Evolutionary conservation across 2,888 invertebrate species (phyloP), one percentile per base, ranked within the genome.

Genomic region (Petrolisthes manimaculis): DNA sequence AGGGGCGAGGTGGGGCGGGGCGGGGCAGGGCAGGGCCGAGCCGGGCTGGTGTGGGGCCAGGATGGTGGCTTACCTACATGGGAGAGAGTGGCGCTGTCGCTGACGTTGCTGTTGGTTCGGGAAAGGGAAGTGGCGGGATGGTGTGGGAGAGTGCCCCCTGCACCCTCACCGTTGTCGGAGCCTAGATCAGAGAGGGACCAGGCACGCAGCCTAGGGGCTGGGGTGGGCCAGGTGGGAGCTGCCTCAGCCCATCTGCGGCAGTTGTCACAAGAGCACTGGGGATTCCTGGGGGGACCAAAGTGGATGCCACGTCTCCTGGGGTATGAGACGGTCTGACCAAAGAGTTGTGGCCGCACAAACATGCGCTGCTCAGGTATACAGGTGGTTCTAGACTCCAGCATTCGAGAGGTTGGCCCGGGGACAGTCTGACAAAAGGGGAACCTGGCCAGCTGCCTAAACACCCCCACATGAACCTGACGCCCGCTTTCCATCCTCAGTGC

Each of bases 251-350:
- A 87, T 55, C 83, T 67, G 53, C 88, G 85, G 77, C 90, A 89
- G 82, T 85, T 91, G 37, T 86, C 89, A 75, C 91, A 90, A 24
- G 86, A 84, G 82, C 91, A 91, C 87, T 87, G 86, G 51, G 91
- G 91, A 81, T 91, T 91, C 56, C 90, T 82, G 18, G 91, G 91
- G 24, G 91, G 91, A 12, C 91, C 91, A 54, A 89, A 90, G 87
- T 91, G 91, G 81, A 90, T 85, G 18, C 90, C 89, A 9, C 87
- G 84, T 18, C 90, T 74, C 37, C 53, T 56, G 51, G 86, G 89
- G 69, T 85, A 83, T 61, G 88, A 85, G 56, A 86, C 80, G 18
- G 81, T 81, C 86, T 89, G 86, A 51, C 90, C 90, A 80, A 91
- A 91, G 54, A 90, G 77, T 56, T 89, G 80, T 4, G 91, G 89